Base-by-base conservation (phyloP, 1,140 invertebrate species). In the Caenorhabditis tropicalis region DNA sequence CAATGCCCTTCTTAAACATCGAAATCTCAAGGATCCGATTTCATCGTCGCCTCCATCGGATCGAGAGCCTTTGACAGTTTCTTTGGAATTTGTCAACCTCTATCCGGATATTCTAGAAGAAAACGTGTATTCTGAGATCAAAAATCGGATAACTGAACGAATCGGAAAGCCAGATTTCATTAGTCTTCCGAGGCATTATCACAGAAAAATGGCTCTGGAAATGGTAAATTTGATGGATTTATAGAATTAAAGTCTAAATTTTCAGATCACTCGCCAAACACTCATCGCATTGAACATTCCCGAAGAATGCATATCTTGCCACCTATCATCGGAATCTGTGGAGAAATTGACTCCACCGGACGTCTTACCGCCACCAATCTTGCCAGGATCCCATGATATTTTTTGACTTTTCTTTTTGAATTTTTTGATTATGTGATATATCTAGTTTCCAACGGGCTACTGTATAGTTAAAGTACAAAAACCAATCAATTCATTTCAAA, bases 141-240 rank as follows among this genome's bases (percentile, higher is more conserved):
- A 27, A 51, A n/a, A 49, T 6, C 39, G 39, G 29, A 74, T 82
- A 27, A 15, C n/a, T 0, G 16, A 31, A 7, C 19, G 82, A 29
- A 46, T 60, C 4, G 24, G 74, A 29, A 39, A 48, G 12, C 15
- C 21, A 12, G 36, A 82, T 82, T 82, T 82, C 2, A 51, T 6
- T 2, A 19, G 46, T n/a, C 27, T 82, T 10, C 9, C 27, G 9
- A 33, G 82, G 9, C n/a, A 49, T 48, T 82, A 43, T 82, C 82
- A 82, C 27, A 60, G 43, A 51, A 82, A 58, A 51, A 48, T 70
- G 60, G 82, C 82, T 1, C 15, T 82, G 24, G 46, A 82, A 82
- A 46, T 82, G 82, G 81, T 82, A n/a, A 39, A 27, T 7, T 46
- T n/a, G 49, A 12, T n/a, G 0, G 16, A 51, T 51, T 51, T 58